Percentiles rank a stretch among this genome's conserved stretches.
phyloP scores from a whole-genome alignment of 2,888 invertebrate genomes.

The Rhamphomyia laevipes region DNA sequence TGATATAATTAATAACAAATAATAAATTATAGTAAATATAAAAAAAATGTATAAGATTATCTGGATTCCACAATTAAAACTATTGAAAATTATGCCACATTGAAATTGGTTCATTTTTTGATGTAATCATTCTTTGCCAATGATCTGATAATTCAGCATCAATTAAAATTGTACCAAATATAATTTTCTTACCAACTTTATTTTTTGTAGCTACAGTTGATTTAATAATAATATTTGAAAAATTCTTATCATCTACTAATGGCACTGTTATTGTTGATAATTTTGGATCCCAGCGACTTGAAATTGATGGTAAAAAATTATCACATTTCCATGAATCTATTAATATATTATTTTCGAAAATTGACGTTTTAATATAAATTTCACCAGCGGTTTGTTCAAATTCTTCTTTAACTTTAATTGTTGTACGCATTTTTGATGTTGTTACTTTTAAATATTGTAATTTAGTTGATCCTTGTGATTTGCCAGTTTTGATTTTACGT shows the following conservation, averaged over 20 bases:
- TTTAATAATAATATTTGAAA: conserved; percentile 29
- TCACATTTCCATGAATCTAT: conserved; percentile 59
- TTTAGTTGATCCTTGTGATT: conserved; percentile 15
- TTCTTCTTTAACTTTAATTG: conserved; percentile 37
- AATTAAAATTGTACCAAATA: conserved; percentile 24
- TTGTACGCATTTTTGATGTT: conserved; percentile 34
- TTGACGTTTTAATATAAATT: conserved; percentile 65
- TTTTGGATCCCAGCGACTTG: conserved; percentile 57
- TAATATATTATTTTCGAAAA: conserved; percentile 53
- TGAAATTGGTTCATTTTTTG: conserved; percentile 26
- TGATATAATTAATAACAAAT: no score
- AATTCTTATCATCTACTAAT: conserved; percentile 22
- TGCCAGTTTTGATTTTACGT: conserved; percentile 28
- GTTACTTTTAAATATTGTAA: conserved; percentile 26
- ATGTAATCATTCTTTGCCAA: conserved; percentile 24
- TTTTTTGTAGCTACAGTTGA: conserved; percentile 34
- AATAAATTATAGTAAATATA: no score
- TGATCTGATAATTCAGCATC: conserved; percentile 27
- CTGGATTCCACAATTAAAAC: not conserved
- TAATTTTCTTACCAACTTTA: conserved; percentile 34
- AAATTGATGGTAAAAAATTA: conserved; percentile 59
- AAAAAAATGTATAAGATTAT: no score
- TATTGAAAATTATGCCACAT: conserved; percentile 36
- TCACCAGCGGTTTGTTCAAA: conserved; percentile 39
- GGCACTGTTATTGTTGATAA: conserved; percentile 29